A percentile compares a stretch with the other conserved stretches of the same genome.
Conservation (phyloP, 2,888 invertebrate genomes). For the Hedychridium roseum region DNA sequence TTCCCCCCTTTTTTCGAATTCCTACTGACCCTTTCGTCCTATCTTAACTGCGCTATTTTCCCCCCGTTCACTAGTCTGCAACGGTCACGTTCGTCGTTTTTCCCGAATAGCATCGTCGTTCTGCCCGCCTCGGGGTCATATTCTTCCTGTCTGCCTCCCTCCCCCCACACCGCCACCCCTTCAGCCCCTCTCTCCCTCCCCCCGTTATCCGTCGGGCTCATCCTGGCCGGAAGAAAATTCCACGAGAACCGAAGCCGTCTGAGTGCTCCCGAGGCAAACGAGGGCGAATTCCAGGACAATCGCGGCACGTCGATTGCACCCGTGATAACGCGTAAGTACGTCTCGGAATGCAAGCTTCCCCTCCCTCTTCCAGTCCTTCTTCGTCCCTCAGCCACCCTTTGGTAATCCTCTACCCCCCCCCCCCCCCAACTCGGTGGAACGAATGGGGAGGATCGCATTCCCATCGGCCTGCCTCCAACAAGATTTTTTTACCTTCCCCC, state of each 20-base stretch:
- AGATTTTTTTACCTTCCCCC: not conserved
- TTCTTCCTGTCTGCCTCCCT: no score
- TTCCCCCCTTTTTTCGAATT: not conserved
- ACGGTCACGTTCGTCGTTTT: no score
- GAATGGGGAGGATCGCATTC: constrained; percentile 3
- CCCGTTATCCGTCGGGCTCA: not conserved
- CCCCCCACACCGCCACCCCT: no score
- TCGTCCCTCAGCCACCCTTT: not conserved
- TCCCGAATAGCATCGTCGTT: no score
- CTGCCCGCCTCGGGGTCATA: no score
- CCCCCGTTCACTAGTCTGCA: not conserved
- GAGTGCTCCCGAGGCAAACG: constrained; percentile 17
- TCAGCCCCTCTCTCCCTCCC: not conserved
- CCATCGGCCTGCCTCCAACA: not conserved
- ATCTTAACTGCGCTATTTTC: constrained; percentile 2
- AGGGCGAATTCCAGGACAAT: constrained; percentile 20
- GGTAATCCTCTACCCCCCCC: not conserved
- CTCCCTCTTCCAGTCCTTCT: not conserved
- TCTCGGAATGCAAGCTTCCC: not conserved
- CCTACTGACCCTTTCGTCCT: no score
- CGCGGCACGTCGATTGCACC: constrained; percentile 21
- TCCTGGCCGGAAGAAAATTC: constrained; percentile 8
- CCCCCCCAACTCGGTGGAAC: not conserved
- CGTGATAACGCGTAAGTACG: constrained; percentile 22
- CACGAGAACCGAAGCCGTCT: constrained; percentile 3